Evolutionary conservation across 2,113 vertebrate species (phyloP).

Genomic region (Trachemys scripta): DNA sequence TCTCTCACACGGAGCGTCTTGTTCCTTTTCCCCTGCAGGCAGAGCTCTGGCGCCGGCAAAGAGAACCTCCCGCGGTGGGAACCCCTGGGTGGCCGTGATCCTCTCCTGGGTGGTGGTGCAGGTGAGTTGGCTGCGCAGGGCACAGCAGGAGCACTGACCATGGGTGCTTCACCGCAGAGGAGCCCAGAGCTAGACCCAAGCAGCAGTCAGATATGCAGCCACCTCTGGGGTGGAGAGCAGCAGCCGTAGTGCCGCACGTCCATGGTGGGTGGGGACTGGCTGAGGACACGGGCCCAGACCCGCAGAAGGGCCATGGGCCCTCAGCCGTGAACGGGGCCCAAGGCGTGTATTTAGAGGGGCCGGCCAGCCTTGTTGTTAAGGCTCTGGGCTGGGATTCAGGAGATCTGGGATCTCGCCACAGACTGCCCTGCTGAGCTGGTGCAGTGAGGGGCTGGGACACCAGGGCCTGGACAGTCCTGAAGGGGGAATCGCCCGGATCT

Average conservation of each 20-base stretch:
- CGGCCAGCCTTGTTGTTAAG: too few species aligned
- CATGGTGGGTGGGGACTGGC: neutral
- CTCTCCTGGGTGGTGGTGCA: slow-evolving; percentile 93
- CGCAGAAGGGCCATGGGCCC: neutral
- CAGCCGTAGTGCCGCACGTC: neutral
- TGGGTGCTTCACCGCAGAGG: neutral
- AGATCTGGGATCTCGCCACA: neutral
- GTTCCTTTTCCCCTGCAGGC: slow-evolving; percentile 62
- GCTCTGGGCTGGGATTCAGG: neutral
- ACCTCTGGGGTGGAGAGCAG: neutral
- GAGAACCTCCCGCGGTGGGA: slow-evolving; percentile 86
- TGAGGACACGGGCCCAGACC: neutral
- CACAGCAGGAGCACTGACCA: neutral
- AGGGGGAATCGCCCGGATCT: neutral
- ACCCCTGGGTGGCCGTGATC: slow-evolving; percentile 90
- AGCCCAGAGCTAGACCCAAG: neutral
- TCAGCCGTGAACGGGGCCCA: neutral
- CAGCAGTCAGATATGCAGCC: neutral
- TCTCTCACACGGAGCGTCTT: neutral
- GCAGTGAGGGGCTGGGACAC: neutral
- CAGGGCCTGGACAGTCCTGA: neutral
- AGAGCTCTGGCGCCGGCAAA: slow-evolving; percentile 83
- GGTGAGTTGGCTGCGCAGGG: slow-evolving; percentile 70
- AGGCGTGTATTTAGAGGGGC: neutral
- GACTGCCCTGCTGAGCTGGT: neutral